phyloP scores from a whole-genome alignment of 2,888 invertebrate genomes.

The Acanthosoma haemorrhoidale region DNA sequence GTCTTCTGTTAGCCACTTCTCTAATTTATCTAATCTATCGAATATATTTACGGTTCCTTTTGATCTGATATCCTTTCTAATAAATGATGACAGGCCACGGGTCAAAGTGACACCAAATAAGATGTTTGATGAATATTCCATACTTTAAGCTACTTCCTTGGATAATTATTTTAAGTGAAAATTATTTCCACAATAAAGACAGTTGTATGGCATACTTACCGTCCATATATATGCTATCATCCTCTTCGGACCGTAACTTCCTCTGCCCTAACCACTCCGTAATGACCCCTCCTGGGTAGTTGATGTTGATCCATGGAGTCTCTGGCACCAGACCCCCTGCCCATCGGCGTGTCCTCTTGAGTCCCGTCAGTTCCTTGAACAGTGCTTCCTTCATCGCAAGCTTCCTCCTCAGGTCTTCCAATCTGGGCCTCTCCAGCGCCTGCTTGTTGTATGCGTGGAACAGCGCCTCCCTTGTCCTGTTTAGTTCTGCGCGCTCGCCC shows the following conservation, averaged over 20 bases:
- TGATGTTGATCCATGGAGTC: background rate
- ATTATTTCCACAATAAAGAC: too few relatives aligned
- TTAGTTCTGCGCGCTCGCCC: background rate
- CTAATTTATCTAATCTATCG: too few relatives aligned
- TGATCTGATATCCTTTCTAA: too few relatives aligned
- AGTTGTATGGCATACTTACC: too few relatives aligned
- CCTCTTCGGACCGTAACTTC: background rate
- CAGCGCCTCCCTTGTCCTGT: conserved; percentile 17
- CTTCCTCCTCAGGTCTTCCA: background rate
- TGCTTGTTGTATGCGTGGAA: background rate
- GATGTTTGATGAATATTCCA: too few relatives aligned
- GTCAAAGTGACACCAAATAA: too few relatives aligned
- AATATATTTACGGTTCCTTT: too few relatives aligned
- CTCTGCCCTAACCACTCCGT: background rate
- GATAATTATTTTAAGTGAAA: too few relatives aligned
- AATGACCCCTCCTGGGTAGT: background rate
- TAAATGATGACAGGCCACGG: too few relatives aligned
- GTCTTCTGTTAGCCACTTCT: too few relatives aligned
- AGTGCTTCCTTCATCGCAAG: background rate
- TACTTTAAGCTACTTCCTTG: too few relatives aligned
- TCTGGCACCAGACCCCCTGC: background rate
- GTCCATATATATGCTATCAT: background rate
- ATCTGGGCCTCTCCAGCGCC: background rate
- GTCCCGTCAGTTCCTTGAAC: background rate
- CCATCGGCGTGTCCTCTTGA: background rate